These are phyloP conservation scores for Vidua chalybeata DNA, from an alignment of 2,113 vertebrate species.

Conservation along the genomic window DNA sequence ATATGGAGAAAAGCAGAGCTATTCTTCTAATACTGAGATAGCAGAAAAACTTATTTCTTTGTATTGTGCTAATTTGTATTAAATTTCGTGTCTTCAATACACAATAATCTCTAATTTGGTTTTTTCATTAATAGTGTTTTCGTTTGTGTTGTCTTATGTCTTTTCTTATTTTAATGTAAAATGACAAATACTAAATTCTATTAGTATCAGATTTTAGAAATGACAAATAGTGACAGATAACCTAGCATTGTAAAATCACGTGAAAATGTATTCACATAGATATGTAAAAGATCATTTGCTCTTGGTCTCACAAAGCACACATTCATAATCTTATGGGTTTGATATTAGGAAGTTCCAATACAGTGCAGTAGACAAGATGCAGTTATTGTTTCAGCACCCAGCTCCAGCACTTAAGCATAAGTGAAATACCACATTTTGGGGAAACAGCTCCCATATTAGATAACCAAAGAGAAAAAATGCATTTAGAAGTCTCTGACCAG, in stretches of 20 bases:
- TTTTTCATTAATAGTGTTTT: slow-evolving; percentile 45
- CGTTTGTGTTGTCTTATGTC: slow-evolving; percentile 20
- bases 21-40: slow-evolving; percentile 26
- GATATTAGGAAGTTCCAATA: background rate
- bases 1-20: slow-evolving; percentile 1
- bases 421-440: background rate
- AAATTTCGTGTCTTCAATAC: slow-evolving; percentile 20
- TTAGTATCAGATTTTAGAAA: slow-evolving; percentile 49
- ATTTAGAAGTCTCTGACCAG: background rate
- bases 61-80: slow-evolving; percentile 52
- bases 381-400: background rate
- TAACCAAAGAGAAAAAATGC: background rate
- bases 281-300: slow-evolving; percentile 7
- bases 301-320: background rate
- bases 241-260: slow-evolving; percentile 19
- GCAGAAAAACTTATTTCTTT: slow-evolving; percentile 43
- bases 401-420: background rate
- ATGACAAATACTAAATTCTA: slow-evolving; percentile 31
- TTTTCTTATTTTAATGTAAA: slow-evolving; percentile 38
- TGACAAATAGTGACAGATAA: slow-evolving; percentile 2
- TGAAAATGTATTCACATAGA: slow-evolving; percentile 18
- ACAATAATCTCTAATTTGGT: slow-evolving; percentile 41
- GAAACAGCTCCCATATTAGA: background rate
- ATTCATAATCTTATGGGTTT: background rate
- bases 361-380: background rate